Evolutionary conservation across 1,140 invertebrate genomes (phyloP).

Genomic region (Radopholus similis): DNA sequence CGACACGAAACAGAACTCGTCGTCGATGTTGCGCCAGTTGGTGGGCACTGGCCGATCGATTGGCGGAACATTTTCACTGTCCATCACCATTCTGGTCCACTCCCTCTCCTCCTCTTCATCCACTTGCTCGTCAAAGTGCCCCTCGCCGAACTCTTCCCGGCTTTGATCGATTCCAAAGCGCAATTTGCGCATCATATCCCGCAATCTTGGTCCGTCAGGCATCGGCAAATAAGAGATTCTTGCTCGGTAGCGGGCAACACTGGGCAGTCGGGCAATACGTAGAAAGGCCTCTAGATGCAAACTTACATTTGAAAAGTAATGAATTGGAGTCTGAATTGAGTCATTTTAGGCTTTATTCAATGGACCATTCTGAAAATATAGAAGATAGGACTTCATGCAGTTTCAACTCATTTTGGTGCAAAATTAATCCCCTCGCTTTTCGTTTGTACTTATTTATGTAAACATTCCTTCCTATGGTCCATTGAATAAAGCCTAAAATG

Average conservation of each 20-base stretch:
- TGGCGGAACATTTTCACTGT: conserved; percentile 24
- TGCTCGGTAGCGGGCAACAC: conserved; percentile 39
- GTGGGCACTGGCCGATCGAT: conserved; percentile 41
- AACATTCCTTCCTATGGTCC: too few relatives aligned
- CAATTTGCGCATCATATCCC: conserved; percentile 42
- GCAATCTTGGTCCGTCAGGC: conserved; percentile 16
- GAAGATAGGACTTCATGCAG: too few relatives aligned
- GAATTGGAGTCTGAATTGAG: too few relatives aligned
- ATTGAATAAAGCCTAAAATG: too few relatives aligned
- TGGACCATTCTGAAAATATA: conserved; percentile 27
- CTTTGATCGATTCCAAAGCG: conserved; percentile 5
- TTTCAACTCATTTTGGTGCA: not conserved
- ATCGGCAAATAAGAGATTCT: conserved; percentile 48
- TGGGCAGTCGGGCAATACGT: conserved; percentile 44
- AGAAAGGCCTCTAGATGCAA: conserved; percentile 50
- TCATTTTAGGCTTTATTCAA: too few relatives aligned
- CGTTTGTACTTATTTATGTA: too few relatives aligned
- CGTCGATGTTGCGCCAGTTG: conserved; percentile 44
- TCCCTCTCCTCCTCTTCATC: conserved; percentile 14
- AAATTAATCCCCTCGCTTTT: too few relatives aligned
- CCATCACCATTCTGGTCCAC: not conserved
- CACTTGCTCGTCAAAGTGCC: conserved; percentile 31
- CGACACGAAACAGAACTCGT: conserved; percentile 38
- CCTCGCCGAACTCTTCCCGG: conserved; percentile 37
- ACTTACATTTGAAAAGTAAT: too few relatives aligned